A percentile compares a stretch with the other conserved stretches of the same genome.
phyloP scores from a whole-genome alignment of 2,113 vertebrate genomes.

The Fulmarus glacialis region DNA sequence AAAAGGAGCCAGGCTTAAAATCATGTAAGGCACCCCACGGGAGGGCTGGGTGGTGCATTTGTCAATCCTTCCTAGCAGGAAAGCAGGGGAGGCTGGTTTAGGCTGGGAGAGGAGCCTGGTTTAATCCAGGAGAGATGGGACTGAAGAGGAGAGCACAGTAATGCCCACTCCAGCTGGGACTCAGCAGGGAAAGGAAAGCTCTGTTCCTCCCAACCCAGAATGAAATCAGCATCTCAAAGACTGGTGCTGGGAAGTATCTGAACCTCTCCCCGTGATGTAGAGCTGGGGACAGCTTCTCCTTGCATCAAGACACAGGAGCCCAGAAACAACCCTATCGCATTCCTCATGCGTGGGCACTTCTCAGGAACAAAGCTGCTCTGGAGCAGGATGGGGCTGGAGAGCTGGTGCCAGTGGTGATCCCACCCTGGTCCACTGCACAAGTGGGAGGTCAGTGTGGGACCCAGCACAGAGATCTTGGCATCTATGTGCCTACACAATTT shows the following conservation, averaged over 20 bases:
- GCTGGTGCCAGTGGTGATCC: background rate
- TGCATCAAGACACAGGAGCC: background rate
- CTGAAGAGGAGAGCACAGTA: background rate
- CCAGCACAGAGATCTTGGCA: background rate
- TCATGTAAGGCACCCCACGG: fast-evolving
- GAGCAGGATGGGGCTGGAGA: background rate
- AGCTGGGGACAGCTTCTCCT: background rate
- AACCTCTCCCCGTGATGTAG: background rate
- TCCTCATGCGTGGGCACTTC: background rate
- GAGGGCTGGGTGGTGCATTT: background rate
- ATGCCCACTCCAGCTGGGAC: background rate
- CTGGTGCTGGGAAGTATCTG: background rate
- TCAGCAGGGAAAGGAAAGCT: background rate
- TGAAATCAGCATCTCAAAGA: background rate
- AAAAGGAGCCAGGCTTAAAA: background rate
- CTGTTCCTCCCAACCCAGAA: fast-evolving
- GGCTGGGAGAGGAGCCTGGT: background rate
- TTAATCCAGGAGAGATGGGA: background rate
- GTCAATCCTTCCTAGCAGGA: background rate
- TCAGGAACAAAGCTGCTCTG: background rate
- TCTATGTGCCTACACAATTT: background rate
- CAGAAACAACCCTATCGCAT: background rate
- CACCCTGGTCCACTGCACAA: background rate
- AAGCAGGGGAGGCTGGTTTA: background rate
- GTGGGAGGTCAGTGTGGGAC: background rate